Percentiles rank a stretch among this genome's conserved stretches.
Conservation (phyloP, 2,113 vertebrate genomes). For the Bufo gargarizans region DNA sequence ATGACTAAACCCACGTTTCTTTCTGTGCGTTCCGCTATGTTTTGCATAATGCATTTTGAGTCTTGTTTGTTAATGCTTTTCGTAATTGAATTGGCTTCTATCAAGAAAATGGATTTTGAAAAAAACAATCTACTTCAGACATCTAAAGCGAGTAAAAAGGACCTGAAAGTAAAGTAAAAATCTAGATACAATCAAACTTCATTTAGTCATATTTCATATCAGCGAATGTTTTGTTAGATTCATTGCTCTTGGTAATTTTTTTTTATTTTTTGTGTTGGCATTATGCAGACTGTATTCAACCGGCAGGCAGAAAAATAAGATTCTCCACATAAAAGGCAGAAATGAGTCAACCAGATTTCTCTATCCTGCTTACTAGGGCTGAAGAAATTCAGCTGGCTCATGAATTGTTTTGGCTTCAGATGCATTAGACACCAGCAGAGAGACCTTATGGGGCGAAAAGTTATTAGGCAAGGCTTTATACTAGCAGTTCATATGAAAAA, state of each 20-base stretch:
- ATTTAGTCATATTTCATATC: background rate
- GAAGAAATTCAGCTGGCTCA: slow-evolving; percentile 20
- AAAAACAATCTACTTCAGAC: background rate
- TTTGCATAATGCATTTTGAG: background rate
- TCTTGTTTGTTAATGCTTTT: background rate
- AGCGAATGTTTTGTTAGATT: background rate
- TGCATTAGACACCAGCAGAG: slow-evolving; percentile 34
- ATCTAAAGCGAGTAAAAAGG: background rate
- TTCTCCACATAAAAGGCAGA: slow-evolving; percentile 17
- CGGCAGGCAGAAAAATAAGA: background rate
- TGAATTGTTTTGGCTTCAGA: slow-evolving; percentile 40
- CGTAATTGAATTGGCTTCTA: background rate
- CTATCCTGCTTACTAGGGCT: slow-evolving; percentile 13
- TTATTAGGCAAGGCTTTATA: slow-evolving; percentile 36
- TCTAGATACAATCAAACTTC: background rate
- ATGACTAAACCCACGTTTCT: background rate
- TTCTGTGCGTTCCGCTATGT: background rate
- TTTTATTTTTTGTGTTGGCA: background rate
- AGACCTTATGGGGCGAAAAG: slow-evolving; percentile 25
- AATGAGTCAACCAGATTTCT: too few relatives aligned
- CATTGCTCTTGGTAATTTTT: background rate
- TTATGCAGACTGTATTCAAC: background rate
- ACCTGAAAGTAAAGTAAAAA: background rate
- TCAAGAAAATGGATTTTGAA: background rate
- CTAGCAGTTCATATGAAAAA: slow-evolving; percentile 7